Evolutionary conservation across 2,888 invertebrate species (phyloP), one percentile per base, ranked within the genome.

Genomic region (Oscheius sp.): DNA sequence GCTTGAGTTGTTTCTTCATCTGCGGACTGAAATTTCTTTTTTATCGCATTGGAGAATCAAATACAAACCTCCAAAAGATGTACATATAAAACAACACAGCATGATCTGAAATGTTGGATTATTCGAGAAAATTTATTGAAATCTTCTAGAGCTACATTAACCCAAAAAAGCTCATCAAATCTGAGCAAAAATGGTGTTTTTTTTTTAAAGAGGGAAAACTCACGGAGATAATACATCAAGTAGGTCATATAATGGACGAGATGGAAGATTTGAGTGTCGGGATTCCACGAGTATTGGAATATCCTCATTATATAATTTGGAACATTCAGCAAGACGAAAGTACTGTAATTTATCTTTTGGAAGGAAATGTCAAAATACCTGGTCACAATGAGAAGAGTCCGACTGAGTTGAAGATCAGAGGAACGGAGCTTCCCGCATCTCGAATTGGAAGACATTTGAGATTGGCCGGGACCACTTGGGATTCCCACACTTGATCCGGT

Each of bases 1-100:
- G 85, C 69, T 78, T 78, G 63, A 85, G 71, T 57, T 84, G 84
- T 58, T 85, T 85, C 69, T 85, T 85, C 85, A 85, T 84, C 78
- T 85, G 85, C 3, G 85, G 85, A 55, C 82, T 83, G 75, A 65
- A 82, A 72, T 27, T 8, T n/a, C n/a, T n/a, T n/a, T n/a, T n/a
- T n/a, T n/a, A n/a, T n/a, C n/a, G n/a, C n/a, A n/a, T n/a, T n/a
- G 23, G 15, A 57, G 31, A 33, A 15, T 33, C 10, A 15, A 17
- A 2, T 31, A 58, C 23, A 8, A 6, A 83, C 81, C 81, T 82
- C 83, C 82, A 85, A 73, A 85, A 83, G 23, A 85, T 82, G 74
- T 83, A 85, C 73, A 81, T n/a, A n/a, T n/a, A n/a, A n/a, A n/a
- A n/a, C n/a, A n/a, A n/a, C n/a, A n/a, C n/a, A n/a, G n/a, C n/a